Conservation (phyloP, 2,797 vertebrate genomes). For the Centropyge bicolor region DNA sequence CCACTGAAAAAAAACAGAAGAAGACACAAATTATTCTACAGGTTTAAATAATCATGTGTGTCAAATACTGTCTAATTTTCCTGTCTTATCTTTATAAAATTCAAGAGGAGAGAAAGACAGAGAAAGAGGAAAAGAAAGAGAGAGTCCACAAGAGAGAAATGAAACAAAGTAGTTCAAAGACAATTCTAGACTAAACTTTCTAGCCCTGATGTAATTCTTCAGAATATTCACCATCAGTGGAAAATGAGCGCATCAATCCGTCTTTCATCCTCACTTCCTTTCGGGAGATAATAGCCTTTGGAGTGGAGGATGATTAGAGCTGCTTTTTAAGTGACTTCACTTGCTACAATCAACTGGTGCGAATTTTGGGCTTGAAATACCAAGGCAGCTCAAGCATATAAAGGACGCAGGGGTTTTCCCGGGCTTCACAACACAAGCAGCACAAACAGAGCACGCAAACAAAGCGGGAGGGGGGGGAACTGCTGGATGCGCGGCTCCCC, state of each 20-base stretch:
- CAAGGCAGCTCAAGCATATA: conserved; percentile 30
- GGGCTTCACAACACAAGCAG: conserved; percentile 41
- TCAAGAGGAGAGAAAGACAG: not conserved
- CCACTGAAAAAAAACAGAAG: conserved; percentile 83
- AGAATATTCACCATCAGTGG: conserved; percentile 41
- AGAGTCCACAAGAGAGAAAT: not conserved
- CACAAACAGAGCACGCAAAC: conserved; percentile 54
- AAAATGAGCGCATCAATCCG: conserved; percentile 49
- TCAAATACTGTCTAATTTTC: not conserved
- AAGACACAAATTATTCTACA: not conserved
- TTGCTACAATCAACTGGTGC: conserved; percentile 57
- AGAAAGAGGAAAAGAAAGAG: not conserved
- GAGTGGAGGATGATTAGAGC: conserved; percentile 71
- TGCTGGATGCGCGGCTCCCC: conserved; percentile 30
- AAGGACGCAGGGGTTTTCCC: conserved; percentile 59
- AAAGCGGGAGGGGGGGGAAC: conserved; percentile 23
- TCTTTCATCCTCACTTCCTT: conserved; percentile 55
- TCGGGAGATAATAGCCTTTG: conserved; percentile 69
- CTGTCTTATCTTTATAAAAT: not conserved
- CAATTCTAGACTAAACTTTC: conserved; percentile 40
- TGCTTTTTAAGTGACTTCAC: conserved; percentile 68
- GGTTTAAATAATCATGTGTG: conserved; percentile 1
- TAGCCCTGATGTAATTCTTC: conserved; percentile 30
- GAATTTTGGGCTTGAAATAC: conserved; percentile 56
- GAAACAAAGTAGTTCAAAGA: conserved; percentile 20